Evolutionary conservation across 2,113 vertebrate genomes (phyloP), one percentile per base, ranked within the genome.

Genomic region (Dicentrarchus labrax): DNA sequence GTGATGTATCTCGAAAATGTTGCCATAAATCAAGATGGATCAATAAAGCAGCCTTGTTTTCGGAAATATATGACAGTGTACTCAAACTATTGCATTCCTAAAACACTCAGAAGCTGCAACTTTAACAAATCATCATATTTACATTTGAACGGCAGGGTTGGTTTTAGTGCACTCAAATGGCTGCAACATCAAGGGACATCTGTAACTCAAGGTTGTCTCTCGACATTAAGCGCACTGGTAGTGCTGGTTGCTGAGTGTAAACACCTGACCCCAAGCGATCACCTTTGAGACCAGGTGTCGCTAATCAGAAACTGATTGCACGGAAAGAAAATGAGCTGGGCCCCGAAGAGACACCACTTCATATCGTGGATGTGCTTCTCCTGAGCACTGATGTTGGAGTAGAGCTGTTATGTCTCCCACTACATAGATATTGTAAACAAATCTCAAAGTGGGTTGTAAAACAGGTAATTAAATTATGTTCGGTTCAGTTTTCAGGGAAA

Each of bases 381-480:
- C 71, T 4, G 45, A 70, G 73, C 64, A 1, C 51, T 24, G 59
- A 22, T 11, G 54, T 76, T 83, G 41, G 50, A 72, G 66, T 6
- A 16, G 54, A 82, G 68, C 51, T 50, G 81, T 47, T 90, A 22
- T 24, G 56, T 68, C 78, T 66, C 71, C 74, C 65, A n/a, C 78
- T 30, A 21, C 73, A 59, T 70, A 51, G 76, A 90, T 78, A 87
- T 50, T 84, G 87, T 88, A 89, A 90, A 92, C 83, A 91, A 78
- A 86, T 92, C 88, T 88, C 84, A 89, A 82, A 86, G 86, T 83
- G 77, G 78, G 76, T 89, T 92, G 90, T 92, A 86, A 91, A 90
- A 91, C 88, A 93, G 91, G 88, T 93, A 89, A 92, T 93, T 93
- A 71, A 92, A 94, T 93, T 88, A 91, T 86, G 86, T 74, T 66